Conservation (phyloP, 2,888 invertebrate genomes). For the Argynnis bischoffii region DNA sequence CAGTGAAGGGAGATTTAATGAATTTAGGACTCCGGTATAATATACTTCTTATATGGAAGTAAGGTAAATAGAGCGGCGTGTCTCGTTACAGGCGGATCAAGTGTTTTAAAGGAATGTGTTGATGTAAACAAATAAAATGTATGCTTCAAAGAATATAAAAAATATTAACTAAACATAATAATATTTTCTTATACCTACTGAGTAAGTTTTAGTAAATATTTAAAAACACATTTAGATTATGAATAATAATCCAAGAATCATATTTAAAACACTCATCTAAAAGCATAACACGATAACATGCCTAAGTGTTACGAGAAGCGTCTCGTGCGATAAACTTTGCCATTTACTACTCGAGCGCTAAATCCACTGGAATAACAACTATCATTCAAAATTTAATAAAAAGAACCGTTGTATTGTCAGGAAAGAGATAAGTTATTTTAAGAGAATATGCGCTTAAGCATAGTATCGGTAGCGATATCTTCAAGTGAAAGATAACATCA, state of each 20-base stretch:
- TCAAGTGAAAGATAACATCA: slow-evolving; percentile 13
- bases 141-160: slow-evolving; percentile 2
- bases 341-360: slow-evolving; percentile 15
- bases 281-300: slow-evolving; percentile 24
- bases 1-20: background rate
- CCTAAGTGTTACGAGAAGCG: slow-evolving; percentile 10
- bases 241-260: background rate
- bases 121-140: slow-evolving; percentile 13
- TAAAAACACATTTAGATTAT: background rate
- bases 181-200: background rate
- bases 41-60: slow-evolving; percentile 16
- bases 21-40: slow-evolving; percentile 13
- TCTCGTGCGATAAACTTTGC: slow-evolving; percentile 13
- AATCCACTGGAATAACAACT: slow-evolving; percentile 21
- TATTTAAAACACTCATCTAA: slow-evolving; percentile 7
- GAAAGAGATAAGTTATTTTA: background rate
- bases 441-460: background rate
- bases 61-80: slow-evolving; percentile 7
- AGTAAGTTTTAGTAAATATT: background rate
- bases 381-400: slow-evolving; percentile 19
- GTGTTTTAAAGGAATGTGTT: slow-evolving; percentile 17
- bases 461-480: slow-evolving; percentile 14
- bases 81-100: slow-evolving; percentile 20
- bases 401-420: background rate
- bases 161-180: slow-evolving; percentile 2